Evolutionary conservation across 2,113 vertebrate genomes (phyloP), one percentile per base, ranked within the genome.

Genomic region (Archocentrus centrarchus): DNA sequence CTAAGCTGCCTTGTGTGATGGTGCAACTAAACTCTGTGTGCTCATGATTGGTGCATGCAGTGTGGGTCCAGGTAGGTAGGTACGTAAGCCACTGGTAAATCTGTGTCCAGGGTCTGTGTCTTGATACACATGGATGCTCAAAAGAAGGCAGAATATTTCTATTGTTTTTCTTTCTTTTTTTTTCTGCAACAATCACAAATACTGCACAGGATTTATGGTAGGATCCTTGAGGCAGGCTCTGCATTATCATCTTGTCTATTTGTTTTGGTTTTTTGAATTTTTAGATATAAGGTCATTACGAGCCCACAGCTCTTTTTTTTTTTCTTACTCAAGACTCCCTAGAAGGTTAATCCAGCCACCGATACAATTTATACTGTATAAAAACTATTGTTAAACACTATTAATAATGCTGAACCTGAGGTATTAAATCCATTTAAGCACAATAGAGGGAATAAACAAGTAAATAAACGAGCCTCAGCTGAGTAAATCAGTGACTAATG

Each of bases 381-480:
- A 55, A 35, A 76, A 13, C 59, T 63, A 57, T 70, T 75, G 77
- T 79, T 90, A 24, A 77, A 82, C 47, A 79, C 81, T 17, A 62
- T 35, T 79, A 66, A 84, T 59, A 79, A 53, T 59, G 20, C 59
- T 41, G 75, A 85, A 77, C 5, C 66, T 9, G 35, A 55, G 27
- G 11, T 32, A 44, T 61, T 41, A 68, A 86, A 83, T 86, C 83
- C 11, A 60, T 75, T 64, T 59, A 63, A 39, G 24, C 79, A 73
- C 75, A 82, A 63, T 66, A 62, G 55, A 44, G 58, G 64, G 73
- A 81, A 50, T 61, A 80, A 81, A 83, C 75, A 85, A 59, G 75
- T 79, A 88, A 88, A 86, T 79, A 88, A 68, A 75, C 1, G 24
- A 77, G 79, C 18, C 82, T 66, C 41, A 50, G 81, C 59, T 59